These are phyloP conservation scores for Altica lythri DNA, from an alignment of 2,888 invertebrate genomes.

Conservation along the genomic window DNA sequence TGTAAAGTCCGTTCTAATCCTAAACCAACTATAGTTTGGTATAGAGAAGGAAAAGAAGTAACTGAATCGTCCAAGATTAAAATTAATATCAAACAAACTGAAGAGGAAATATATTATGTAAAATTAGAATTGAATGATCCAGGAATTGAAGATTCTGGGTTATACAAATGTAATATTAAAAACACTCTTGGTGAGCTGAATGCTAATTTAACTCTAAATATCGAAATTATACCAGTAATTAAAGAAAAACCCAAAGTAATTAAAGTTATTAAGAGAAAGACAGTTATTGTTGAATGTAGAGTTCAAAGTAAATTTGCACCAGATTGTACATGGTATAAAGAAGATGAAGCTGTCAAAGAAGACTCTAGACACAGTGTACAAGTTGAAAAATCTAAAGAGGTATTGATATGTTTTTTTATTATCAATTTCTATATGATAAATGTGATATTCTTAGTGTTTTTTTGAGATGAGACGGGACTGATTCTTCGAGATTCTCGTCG, in stretches of 20 bases:
- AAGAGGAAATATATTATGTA: slow-evolving; percentile 85
- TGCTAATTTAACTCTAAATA: slow-evolving; percentile 95
- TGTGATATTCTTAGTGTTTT: no score
- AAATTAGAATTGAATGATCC: slow-evolving; percentile 88
- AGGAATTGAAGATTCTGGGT: slow-evolving; percentile 92
- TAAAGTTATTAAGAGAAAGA: slow-evolving; percentile 88
- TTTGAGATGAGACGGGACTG: no score
- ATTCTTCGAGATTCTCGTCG: no score
- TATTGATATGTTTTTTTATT: no score
- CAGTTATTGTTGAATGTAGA: slow-evolving; percentile 90
- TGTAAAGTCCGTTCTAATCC: slow-evolving; percentile 79
- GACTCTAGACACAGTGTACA: slow-evolving; percentile 76
- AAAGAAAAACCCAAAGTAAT: slow-evolving; percentile 91
- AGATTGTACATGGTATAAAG: slow-evolving; percentile 92
- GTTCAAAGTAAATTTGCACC: slow-evolving; percentile 94
- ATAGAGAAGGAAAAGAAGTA: slow-evolving; percentile 76
- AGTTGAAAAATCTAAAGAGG: slow-evolving; percentile 79
- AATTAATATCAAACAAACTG: slow-evolving; percentile 71
- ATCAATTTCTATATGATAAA: no score
- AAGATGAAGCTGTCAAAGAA: slow-evolving; percentile 76
- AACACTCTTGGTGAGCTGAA: slow-evolving; percentile 95
- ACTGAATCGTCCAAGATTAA: slow-evolving; percentile 81
- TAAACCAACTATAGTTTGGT: slow-evolving; percentile 83
- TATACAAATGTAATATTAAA: slow-evolving; percentile 97
- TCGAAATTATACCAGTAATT: slow-evolving; percentile 95